Evolutionary conservation across 2,113 vertebrate genomes (phyloP).

Genomic region (Neogale vison): DNA sequence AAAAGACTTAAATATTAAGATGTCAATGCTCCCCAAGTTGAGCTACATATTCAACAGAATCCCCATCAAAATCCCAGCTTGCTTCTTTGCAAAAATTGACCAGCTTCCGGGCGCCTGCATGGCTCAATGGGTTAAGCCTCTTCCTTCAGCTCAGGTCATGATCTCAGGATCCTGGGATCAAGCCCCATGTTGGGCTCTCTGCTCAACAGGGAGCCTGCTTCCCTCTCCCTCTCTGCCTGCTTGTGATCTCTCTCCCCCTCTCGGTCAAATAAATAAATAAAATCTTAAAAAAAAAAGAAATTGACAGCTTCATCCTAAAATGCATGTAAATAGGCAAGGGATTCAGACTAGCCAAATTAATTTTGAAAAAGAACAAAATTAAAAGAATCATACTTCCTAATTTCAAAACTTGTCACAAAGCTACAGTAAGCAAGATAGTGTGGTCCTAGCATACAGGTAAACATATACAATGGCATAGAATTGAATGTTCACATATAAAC

Average conservation of each 20-base stretch:
- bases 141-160: no score
- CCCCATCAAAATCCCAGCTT: not conserved
- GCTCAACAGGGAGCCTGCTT: no score
- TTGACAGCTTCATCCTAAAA: not conserved
- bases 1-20: slow-evolving; percentile 1
- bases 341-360: not conserved
- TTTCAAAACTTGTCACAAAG: not conserved
- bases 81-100: not conserved
- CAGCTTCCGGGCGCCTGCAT: no score
- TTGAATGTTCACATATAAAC: not conserved
- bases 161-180: no score
- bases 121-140: no score
- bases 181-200: no score
- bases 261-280: no score
- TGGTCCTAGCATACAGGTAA: not conserved
- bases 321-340: not conserved
- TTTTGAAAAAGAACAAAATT: not conserved
- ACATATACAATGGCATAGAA: not conserved
- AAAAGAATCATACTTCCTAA: not conserved
- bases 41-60: not conserved
- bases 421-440: not conserved
- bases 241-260: no score
- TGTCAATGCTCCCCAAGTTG: not conserved
- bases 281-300: not conserved
- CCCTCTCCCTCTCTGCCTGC: no score